These are phyloP conservation scores for Ethmia dodecea DNA, from an alignment of 2,888 invertebrate genomes.

Conservation along the genomic window DNA sequence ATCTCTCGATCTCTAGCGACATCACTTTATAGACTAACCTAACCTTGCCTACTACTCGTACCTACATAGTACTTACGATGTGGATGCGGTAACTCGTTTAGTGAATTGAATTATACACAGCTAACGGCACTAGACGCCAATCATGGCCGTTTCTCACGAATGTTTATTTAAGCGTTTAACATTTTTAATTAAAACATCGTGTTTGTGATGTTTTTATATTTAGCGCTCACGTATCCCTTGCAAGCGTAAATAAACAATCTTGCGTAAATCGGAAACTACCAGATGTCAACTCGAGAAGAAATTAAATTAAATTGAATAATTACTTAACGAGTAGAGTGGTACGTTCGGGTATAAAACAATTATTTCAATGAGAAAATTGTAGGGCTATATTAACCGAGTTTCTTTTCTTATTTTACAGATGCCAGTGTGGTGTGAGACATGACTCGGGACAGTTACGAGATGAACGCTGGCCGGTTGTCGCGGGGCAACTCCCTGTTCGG, in stretches of 20 bases:
- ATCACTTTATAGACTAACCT: too few relatives aligned
- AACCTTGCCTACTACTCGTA: too few relatives aligned
- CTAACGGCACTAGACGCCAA: slow-evolving; percentile 29
- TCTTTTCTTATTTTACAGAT: slow-evolving; percentile 53
- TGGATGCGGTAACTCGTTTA: slow-evolving; percentile 9
- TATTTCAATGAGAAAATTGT: slow-evolving; percentile 48
- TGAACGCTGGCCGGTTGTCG: slow-evolving; percentile 55
- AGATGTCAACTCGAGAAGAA: slow-evolving; percentile 33
- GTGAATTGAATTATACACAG: slow-evolving; percentile 28
- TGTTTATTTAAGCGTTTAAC: slow-evolving; percentile 45
- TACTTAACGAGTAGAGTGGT: slow-evolving; percentile 36
- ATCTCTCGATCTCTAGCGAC: too few relatives aligned
- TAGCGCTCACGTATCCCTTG: slow-evolving; percentile 17
- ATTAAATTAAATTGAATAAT: slow-evolving; percentile 52
- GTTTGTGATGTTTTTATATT: slow-evolving; percentile 22
- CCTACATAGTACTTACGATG: too few relatives aligned
- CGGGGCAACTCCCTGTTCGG: slow-evolving; percentile 66
- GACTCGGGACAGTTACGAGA: slow-evolving; percentile 68
- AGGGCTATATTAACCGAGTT: slow-evolving; percentile 25
- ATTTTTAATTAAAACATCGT: slow-evolving; percentile 43
- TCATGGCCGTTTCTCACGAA: slow-evolving; percentile 43
- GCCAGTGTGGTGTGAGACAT: slow-evolving; percentile 53
- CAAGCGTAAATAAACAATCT: slow-evolving; percentile 8
- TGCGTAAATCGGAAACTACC: slow-evolving; percentile 21
- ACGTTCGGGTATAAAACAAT: slow-evolving; percentile 35